A percentile compares a stretch with the other conserved stretches of the same genome.
phyloP scores from a whole-genome alignment of 2,888 invertebrate genomes.

The Ormyrus nitidulus region DNA sequence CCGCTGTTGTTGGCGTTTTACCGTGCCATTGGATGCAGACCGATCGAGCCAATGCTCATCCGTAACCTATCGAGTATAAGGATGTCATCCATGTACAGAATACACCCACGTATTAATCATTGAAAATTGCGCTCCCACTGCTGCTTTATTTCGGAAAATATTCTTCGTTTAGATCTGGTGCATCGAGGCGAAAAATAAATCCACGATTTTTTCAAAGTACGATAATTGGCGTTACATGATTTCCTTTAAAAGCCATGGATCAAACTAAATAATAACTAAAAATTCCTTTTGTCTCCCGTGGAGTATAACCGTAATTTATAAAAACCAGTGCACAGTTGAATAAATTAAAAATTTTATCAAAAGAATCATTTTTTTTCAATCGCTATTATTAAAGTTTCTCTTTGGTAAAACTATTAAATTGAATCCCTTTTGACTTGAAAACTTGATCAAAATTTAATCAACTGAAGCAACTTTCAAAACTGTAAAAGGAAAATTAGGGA shows the following conservation, averaged over 20 bases:
- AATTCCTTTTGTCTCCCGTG: background rate
- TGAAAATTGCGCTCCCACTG: background rate
- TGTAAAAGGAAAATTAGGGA: conserved; percentile 30
- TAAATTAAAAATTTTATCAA: background rate
- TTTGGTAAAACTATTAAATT: conserved; percentile 10
- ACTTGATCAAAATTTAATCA: conserved; percentile 43
- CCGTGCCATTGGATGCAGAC: conserved; percentile 28
- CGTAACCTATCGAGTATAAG: background rate
- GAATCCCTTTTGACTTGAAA: conserved; percentile 15
- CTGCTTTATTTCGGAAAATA: too few species aligned
- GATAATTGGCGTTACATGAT: too few species aligned
- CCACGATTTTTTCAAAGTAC: too few species aligned
- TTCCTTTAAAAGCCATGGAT: too few species aligned
- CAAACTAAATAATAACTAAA: too few species aligned
- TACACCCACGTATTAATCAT: background rate
- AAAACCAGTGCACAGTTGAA: background rate
- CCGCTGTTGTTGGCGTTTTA: conserved; percentile 25
- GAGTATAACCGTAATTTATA: background rate
- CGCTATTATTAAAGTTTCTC: background rate
- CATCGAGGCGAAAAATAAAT: too few species aligned
- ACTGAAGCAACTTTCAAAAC: conserved; percentile 1
- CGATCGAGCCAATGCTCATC: conserved; percentile 5
- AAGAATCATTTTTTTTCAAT: background rate
- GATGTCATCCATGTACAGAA: background rate
- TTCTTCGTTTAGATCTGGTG: too few species aligned